Evolutionary conservation across 2,888 invertebrate genomes (phyloP).

Genomic region (Steromphala cineraria): DNA sequence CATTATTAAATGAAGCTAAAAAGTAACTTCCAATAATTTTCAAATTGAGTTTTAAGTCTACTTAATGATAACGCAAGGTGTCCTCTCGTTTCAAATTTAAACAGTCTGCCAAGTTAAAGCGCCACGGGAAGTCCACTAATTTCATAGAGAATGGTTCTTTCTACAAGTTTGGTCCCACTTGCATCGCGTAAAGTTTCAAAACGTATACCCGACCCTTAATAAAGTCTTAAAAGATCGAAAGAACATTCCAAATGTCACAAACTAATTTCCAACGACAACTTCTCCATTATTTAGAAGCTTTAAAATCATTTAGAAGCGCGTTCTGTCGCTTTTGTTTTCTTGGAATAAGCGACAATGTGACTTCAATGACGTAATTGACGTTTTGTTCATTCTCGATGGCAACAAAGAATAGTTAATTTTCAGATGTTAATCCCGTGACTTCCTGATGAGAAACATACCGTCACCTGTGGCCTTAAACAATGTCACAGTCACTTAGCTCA

Average conservation of each 20-base stretch:
- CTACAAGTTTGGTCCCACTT: too few relatives aligned
- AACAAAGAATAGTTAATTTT: slow-evolving; percentile 1
- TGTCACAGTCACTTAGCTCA: not conserved
- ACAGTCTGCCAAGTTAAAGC: too few relatives aligned
- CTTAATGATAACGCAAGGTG: too few relatives aligned
- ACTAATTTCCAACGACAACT: not conserved
- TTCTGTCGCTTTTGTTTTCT: slow-evolving; percentile 3
- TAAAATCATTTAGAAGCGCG: slow-evolving; percentile 8
- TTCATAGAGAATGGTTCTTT: too few relatives aligned
- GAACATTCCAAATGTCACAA: not conserved
- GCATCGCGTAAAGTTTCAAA: too few relatives aligned
- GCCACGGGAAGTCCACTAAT: too few relatives aligned
- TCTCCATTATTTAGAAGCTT: slow-evolving; percentile 13
- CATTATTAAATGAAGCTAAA: too few relatives aligned
- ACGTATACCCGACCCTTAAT: too few relatives aligned
- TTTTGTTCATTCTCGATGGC: not conserved
- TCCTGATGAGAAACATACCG: not conserved
- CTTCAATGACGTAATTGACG: slow-evolving; percentile 9
- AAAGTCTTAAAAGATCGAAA: not conserved
- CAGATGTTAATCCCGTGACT: not conserved
- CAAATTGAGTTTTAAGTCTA: too few relatives aligned
- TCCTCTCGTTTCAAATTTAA: too few relatives aligned
- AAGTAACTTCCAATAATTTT: too few relatives aligned
- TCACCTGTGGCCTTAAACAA: not conserved
- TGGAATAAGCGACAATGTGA: not conserved